Conservation (phyloP, 2,113 vertebrate species). For the Hemichromis elongatus region DNA sequence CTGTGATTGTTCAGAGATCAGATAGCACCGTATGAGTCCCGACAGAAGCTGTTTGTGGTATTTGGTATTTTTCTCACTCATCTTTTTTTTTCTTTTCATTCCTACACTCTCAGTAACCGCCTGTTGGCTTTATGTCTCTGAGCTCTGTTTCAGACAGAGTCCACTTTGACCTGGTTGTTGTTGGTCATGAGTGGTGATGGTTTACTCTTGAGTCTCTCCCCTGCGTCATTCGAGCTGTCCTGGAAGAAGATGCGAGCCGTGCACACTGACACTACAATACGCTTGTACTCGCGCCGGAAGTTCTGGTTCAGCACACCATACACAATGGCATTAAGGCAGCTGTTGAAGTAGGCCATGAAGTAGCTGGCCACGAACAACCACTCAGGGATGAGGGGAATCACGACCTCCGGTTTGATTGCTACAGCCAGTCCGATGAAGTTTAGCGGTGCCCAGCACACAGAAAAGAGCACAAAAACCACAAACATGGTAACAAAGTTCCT, state of each 20-base stretch:
- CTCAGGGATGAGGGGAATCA: constrained; percentile 86
- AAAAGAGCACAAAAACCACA: constrained; percentile 94
- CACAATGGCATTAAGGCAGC: constrained; percentile 96
- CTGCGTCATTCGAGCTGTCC: constrained; percentile 85
- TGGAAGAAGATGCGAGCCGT: constrained; percentile 83
- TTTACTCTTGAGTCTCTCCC: constrained; percentile 85
- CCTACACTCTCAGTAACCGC: not conserved
- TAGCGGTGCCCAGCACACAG: constrained; percentile 95
- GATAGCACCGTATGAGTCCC: constrained; percentile 63
- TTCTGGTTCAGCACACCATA: constrained; percentile 97
- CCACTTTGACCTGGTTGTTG: constrained; percentile 90
- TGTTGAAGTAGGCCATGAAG: constrained; percentile 99
- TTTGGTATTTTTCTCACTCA: constrained; percentile 56
- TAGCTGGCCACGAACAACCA: constrained; percentile 97
- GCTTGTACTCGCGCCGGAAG: constrained; percentile 92
- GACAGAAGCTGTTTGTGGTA: constrained; percentile 39
- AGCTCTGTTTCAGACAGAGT: constrained; percentile 79
- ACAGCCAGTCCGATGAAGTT: constrained; percentile 93
- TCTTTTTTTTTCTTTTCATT: not conserved
- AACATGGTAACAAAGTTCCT: constrained; percentile 97
- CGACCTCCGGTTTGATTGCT: constrained; percentile 79
- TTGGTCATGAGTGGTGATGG: constrained; percentile 85
- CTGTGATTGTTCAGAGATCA: constrained; percentile 60
- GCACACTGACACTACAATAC: constrained; percentile 86
- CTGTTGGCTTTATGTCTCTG: not conserved